Percentiles rank a stretch among this genome's conserved stretches.
Evolutionary conservation across 2,113 vertebrate species (phyloP).

Genomic region (Centropristis striata): DNA sequence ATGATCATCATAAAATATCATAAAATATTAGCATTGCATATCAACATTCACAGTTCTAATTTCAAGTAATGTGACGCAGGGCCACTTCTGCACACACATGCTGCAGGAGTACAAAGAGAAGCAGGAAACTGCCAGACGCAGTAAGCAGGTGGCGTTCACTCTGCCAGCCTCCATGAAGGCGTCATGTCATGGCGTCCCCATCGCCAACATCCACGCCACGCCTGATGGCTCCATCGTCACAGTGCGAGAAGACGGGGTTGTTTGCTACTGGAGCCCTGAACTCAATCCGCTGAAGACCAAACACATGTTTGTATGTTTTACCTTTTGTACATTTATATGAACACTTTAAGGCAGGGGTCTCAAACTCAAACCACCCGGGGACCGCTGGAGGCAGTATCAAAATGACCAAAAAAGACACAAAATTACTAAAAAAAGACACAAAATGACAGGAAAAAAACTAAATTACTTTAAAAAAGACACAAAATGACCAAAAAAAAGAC

Average conservation of each 20-base stretch:
- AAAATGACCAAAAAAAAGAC: no score
- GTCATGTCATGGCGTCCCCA: conserved; percentile 71
- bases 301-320: conserved; percentile 86
- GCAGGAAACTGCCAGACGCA: conserved; percentile 65
- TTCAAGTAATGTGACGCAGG: conserved; percentile 66
- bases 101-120: conserved; percentile 83
- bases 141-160: conserved; percentile 80
- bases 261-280: conserved; percentile 87
- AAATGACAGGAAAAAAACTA: no score
- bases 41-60: conserved; percentile 1
- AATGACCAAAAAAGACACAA: no score
- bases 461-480: no score
- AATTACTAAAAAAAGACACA: no score
- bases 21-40: no score
- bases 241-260: conserved; percentile 84
- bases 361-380: no score
- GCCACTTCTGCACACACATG: conserved; percentile 86
- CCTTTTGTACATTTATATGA: neutral
- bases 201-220: conserved; percentile 75
- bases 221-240: conserved; percentile 83
- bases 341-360: neutral
- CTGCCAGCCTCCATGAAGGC: conserved; percentile 80
- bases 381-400: no score
- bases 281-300: conserved; percentile 87
- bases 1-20: neutral